phyloP scores from a whole-genome alignment of 1,140 invertebrate species.

The Coelopa frigida region DNA sequence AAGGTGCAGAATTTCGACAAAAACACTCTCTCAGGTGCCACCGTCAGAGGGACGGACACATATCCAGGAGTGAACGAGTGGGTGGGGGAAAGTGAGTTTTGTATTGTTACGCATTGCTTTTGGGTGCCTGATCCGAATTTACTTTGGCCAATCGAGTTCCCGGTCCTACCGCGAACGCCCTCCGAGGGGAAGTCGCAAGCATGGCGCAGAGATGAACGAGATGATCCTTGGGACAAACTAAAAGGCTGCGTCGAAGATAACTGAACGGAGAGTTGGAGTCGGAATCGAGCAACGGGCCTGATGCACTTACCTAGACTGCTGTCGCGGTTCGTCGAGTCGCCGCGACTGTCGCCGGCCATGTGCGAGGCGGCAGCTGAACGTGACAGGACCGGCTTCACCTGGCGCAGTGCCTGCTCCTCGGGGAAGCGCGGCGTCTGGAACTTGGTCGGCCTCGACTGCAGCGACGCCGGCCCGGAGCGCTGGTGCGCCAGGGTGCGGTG shows the following conservation, averaged over 20 bases:
- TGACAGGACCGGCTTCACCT: slow-evolving; percentile 33
- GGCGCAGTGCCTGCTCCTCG: slow-evolving; percentile 38
- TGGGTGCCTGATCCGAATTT: too few relatives aligned
- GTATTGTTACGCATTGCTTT: too few relatives aligned
- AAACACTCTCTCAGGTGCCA: too few relatives aligned
- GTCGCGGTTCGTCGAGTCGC: slow-evolving; percentile 33
- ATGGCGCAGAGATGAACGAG: too few relatives aligned
- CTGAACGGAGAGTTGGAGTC: slow-evolving; percentile 5
- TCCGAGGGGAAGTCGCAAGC: too few relatives aligned
- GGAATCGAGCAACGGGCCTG: background rate
- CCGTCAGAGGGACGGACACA: too few relatives aligned
- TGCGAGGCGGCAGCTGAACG: slow-evolving; percentile 18
- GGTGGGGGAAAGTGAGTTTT: too few relatives aligned
- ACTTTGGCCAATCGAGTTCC: too few relatives aligned
- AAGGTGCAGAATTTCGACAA: too few relatives aligned
- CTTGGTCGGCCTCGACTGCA: slow-evolving; percentile 42
- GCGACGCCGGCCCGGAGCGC: slow-evolving; percentile 38
- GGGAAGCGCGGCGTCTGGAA: slow-evolving; percentile 43
- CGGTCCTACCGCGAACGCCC: too few relatives aligned
- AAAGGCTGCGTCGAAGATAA: slow-evolving; percentile 15
- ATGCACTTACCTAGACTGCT: slow-evolving; percentile 39
- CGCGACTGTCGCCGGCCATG: slow-evolving; percentile 23
- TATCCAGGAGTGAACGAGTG: too few relatives aligned
- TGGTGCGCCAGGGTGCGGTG: slow-evolving; percentile 43
- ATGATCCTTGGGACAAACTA: too few relatives aligned